Evolutionary conservation across 2,888 invertebrate genomes (phyloP).

Genomic region (Sclerodermus sp.): DNA sequence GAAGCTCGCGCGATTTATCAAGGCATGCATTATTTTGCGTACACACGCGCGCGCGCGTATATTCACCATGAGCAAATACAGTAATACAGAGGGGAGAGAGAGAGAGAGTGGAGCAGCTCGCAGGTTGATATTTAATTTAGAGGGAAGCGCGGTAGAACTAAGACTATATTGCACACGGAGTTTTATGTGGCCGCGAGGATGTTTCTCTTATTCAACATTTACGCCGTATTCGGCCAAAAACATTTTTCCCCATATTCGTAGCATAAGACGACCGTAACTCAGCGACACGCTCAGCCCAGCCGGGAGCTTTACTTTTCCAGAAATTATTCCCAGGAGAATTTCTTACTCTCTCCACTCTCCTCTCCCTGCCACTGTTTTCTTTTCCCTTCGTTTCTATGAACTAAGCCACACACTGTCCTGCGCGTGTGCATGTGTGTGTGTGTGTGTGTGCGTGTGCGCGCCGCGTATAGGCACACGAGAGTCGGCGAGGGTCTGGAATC

Average conservation of each 20-base stretch:
- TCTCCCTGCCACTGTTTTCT: conserved; percentile 10
- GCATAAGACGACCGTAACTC: conserved; percentile 24
- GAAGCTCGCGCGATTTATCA: too few species aligned
- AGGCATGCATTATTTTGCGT: too few species aligned
- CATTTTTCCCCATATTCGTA: conserved; percentile 17
- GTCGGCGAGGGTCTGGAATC: background rate
- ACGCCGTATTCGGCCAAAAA: conserved; percentile 12
- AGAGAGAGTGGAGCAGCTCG: too few species aligned
- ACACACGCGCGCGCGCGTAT: too few species aligned
- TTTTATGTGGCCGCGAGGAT: too few species aligned
- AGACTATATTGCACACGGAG: too few species aligned
- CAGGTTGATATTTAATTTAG: too few species aligned
- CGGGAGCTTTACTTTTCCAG: conserved; percentile 22
- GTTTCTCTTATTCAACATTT: conserved; percentile 24
- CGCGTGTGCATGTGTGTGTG: too few species aligned
- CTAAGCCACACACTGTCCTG: background rate
- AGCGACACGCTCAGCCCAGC: conserved; percentile 17
- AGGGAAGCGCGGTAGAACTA: too few species aligned
- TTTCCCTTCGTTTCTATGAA: background rate
- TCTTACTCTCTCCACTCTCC: conserved; percentile 13
- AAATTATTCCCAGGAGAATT: conserved; percentile 27
- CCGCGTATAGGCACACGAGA: background rate
- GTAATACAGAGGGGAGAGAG: too few species aligned
- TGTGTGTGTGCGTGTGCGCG: background rate
- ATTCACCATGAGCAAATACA: too few species aligned